These are phyloP conservation scores for Hirtodrosophila alboralis DNA, from an alignment of 2,888 invertebrate species.

Conservation along the genomic window DNA sequence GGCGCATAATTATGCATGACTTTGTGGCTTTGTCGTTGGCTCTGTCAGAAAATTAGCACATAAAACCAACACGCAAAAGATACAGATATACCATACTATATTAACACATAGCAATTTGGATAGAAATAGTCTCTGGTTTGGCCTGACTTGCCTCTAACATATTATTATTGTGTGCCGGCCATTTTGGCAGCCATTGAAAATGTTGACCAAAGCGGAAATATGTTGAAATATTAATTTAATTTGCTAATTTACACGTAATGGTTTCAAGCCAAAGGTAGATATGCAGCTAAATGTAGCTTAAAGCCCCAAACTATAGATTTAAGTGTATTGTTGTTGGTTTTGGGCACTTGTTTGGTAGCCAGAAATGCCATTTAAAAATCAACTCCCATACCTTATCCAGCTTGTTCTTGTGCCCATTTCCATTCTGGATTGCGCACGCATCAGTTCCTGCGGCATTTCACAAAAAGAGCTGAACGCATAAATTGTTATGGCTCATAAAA, in stretches of 20 bases:
- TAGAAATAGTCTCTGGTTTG: constrained; percentile 33
- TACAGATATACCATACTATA: constrained; percentile 16
- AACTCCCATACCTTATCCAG: constrained; percentile 20
- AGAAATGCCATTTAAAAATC: neutral
- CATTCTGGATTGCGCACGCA: constrained; percentile 39
- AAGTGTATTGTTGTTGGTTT: no score
- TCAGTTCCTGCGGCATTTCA: constrained; percentile 52
- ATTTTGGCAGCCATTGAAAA: constrained; percentile 50
- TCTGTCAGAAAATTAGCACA: constrained; percentile 28
- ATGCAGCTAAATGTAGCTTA: constrained; percentile 13
- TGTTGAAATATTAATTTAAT: constrained; percentile 69
- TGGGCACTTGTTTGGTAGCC: neutral
- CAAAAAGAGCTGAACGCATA: constrained; percentile 63
- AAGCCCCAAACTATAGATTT: constrained; percentile 5
- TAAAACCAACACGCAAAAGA: constrained; percentile 66
- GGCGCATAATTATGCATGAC: constrained; percentile 56
- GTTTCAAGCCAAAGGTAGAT: no score
- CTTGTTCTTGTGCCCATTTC: constrained; percentile 26
- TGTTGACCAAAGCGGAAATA: constrained; percentile 61
- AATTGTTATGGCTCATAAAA: constrained; percentile 75
- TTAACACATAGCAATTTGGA: constrained; percentile 11
- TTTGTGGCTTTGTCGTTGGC: constrained; percentile 48
- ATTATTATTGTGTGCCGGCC: constrained; percentile 47
- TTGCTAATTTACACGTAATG: constrained; percentile 42
- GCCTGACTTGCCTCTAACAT: constrained; percentile 22